Conservation (phyloP, 2,797 vertebrate genomes). For the Aphelocoma californica region DNA sequence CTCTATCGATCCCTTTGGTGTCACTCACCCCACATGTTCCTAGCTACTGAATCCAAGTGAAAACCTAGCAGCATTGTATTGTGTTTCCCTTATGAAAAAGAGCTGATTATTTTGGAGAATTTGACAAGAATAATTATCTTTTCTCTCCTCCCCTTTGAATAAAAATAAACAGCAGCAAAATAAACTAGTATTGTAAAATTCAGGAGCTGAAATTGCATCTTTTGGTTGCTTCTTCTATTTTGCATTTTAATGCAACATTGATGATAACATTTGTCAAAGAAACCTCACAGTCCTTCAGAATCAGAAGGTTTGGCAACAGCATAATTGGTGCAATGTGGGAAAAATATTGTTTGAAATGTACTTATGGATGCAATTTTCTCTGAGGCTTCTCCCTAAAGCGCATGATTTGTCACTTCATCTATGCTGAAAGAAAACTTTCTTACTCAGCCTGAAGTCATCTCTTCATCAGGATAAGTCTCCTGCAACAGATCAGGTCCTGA, state of each 20-base stretch:
- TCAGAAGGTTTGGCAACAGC: slow-evolving; percentile 39
- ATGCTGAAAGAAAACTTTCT: slow-evolving; percentile 48
- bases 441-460: neutral
- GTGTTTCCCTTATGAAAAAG: slow-evolving; percentile 11
- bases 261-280: slow-evolving; percentile 68
- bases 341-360: slow-evolving; percentile 66
- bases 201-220: slow-evolving; percentile 52
- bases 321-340: slow-evolving; percentile 54
- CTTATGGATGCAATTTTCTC: slow-evolving; percentile 68
- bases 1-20: neutral
- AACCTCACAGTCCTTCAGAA: slow-evolving; percentile 45
- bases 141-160: neutral
- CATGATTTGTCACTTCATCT: slow-evolving; percentile 63
- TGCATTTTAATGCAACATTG: slow-evolving; percentile 64
- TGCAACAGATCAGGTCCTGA: neutral
- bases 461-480: neutral
- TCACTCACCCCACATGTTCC: neutral
- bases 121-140: slow-evolving; percentile 55
- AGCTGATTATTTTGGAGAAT: slow-evolving; percentile 45
- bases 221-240: slow-evolving; percentile 58
- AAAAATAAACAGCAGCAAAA: slow-evolving; percentile 43
- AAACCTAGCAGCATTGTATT: neutral
- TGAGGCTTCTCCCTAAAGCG: slow-evolving; percentile 63
- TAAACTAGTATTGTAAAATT: slow-evolving; percentile 41
- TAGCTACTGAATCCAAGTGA: neutral